phyloP scores from a whole-genome alignment of 2,113 vertebrate species.

The Psephotus haematonotus region DNA sequence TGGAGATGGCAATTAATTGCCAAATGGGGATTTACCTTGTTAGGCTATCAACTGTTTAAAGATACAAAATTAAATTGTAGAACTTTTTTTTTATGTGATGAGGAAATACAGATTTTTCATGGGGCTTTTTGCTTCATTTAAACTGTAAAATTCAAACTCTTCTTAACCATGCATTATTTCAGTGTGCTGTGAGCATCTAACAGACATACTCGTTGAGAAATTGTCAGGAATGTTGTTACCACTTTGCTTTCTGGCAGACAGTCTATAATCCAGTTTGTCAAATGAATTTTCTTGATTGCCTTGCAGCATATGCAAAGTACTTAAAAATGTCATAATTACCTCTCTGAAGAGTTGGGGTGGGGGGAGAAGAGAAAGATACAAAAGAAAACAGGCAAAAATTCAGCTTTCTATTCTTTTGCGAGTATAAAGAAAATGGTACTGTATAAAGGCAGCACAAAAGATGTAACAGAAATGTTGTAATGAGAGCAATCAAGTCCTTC shows the following conservation, averaged over 20 bases:
- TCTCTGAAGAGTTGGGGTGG: not conserved
- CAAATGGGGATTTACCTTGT: not conserved
- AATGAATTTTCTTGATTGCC: conserved; percentile 67
- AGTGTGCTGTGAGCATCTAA: not conserved
- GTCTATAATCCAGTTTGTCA: conserved; percentile 59
- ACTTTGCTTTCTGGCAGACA: conserved; percentile 46
- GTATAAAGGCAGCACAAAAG: not conserved
- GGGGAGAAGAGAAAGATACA: not conserved
- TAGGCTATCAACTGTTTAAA: not conserved
- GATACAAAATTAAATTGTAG: no score
- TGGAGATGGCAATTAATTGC: not conserved
- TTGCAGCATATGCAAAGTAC: conserved; percentile 57
- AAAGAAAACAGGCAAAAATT: conserved; percentile 20
- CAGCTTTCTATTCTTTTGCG: not conserved
- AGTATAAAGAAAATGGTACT: not conserved
- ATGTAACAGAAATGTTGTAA: not conserved
- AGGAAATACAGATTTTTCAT: not conserved
- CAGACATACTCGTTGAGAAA: conserved; percentile 4
- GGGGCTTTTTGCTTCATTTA: not conserved
- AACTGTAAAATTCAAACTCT: not conserved
- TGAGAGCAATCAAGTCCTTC: conserved; percentile 5
- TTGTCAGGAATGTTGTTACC: not conserved
- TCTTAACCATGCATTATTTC: not conserved
- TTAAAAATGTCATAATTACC: conserved; percentile 66
- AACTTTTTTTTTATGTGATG: no score